These are phyloP conservation scores for Maconellicoccus hirsutus DNA, from an alignment of 1,140 invertebrate species.

Conservation along the genomic window DNA sequence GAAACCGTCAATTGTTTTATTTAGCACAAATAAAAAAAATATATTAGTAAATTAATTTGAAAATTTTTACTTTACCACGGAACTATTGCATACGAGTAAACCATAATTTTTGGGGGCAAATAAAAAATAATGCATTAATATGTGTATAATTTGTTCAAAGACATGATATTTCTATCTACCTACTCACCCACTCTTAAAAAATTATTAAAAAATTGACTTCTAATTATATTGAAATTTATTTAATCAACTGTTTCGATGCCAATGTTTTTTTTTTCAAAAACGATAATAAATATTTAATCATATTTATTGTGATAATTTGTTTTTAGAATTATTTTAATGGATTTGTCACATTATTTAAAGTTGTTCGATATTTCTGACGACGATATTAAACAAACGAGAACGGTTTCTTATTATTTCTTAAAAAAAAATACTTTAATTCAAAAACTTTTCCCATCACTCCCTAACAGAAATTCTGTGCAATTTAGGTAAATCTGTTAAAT, in stretches of 20 bases:
- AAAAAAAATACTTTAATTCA: slow-evolving; percentile 8
- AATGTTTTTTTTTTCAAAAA: too few relatives aligned
- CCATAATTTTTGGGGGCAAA: too few relatives aligned
- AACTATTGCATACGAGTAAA: too few relatives aligned
- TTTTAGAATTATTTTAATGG: not conserved
- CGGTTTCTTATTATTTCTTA: slow-evolving; percentile 4
- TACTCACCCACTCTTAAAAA: too few relatives aligned
- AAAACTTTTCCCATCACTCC: slow-evolving; percentile 1
- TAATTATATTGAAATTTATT: too few relatives aligned
- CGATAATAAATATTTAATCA: not conserved
- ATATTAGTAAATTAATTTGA: slow-evolving; percentile 11
- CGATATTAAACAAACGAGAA: not conserved
- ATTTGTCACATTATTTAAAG: slow-evolving; percentile 9
- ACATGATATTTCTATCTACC: too few relatives aligned
- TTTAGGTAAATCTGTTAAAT: not conserved
- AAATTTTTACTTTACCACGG: not conserved
- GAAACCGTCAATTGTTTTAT: not conserved
- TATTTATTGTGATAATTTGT: not conserved
- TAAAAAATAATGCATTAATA: too few relatives aligned
- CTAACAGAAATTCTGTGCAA: not conserved
- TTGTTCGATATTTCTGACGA: not conserved
- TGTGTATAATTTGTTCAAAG: too few relatives aligned
- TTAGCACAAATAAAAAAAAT: not conserved
- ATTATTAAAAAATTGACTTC: too few relatives aligned
- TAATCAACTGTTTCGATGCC: too few relatives aligned